Conservation (phyloP, 2,888 invertebrate genomes). For the Nysson spinosus region DNA sequence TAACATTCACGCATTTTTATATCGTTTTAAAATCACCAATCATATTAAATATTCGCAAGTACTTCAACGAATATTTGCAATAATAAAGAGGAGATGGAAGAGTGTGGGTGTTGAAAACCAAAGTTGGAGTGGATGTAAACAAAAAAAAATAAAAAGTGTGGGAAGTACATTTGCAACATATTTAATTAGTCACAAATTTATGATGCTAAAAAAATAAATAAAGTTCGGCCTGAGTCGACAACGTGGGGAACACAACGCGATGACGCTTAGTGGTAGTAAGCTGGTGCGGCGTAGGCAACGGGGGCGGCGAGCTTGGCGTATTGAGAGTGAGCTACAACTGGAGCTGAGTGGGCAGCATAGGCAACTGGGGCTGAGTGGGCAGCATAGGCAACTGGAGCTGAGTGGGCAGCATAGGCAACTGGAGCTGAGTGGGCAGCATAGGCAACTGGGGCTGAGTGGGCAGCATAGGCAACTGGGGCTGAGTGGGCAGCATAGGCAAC, state of each 20-base stretch:
- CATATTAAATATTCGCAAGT: neutral
- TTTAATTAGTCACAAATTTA: slow-evolving; percentile 55
- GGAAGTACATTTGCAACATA: slow-evolving; percentile 33
- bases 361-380: slow-evolving; percentile 65
- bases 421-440: slow-evolving; percentile 52
- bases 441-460: slow-evolving; percentile 36
- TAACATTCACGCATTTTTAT: too few species aligned
- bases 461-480: slow-evolving; percentile 45
- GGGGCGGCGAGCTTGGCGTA: slow-evolving; percentile 40
- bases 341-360: slow-evolving; percentile 38
- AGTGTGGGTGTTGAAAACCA: neutral
- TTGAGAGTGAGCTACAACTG: too few species aligned
- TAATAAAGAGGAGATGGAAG: neutral
- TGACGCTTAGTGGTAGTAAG: slow-evolving; percentile 38
- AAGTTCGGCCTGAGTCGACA: slow-evolving; percentile 57
- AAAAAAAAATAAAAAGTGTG: too few species aligned
- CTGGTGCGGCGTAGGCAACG: slow-evolving; percentile 41
- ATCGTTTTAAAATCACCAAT: too few species aligned
- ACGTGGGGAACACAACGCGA: neutral
- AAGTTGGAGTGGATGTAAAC: neutral
- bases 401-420: slow-evolving; percentile 65
- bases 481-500: slow-evolving; percentile 54
- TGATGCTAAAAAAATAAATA: slow-evolving; percentile 59
- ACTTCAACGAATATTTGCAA: too few species aligned
- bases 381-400: slow-evolving; percentile 76